Evolutionary conservation across 2,113 vertebrate genomes (phyloP).

Genomic region (Trematocara variabile): DNA sequence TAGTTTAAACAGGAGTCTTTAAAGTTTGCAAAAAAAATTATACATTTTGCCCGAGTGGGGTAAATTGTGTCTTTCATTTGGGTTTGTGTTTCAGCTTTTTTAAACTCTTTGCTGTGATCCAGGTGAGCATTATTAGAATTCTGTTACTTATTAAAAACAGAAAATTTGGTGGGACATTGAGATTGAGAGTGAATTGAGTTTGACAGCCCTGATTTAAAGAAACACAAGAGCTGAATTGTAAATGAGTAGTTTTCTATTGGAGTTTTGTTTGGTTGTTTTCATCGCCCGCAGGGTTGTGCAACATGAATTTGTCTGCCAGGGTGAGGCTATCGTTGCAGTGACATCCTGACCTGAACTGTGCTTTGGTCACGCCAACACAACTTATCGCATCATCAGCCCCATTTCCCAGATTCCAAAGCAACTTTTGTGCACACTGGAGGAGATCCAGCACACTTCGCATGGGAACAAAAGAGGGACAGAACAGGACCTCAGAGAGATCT

Average conservation of each 20-base stretch:
- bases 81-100: background rate
- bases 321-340: background rate
- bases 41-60: rapidly evolving
- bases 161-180: rapidly evolving
- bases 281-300: background rate
- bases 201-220: background rate
- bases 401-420: background rate
- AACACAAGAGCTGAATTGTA: background rate
- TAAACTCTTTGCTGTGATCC: background rate
- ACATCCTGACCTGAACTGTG: background rate
- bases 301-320: background rate
- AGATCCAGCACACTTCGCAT: background rate
- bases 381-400: background rate
- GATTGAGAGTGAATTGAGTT: background rate
- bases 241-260: background rate
- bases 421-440: background rate
- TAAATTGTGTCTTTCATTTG: background rate
- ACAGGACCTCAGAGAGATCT: background rate
- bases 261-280: background rate
- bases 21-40: background rate
- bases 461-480: background rate
- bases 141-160: background rate
- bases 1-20: background rate
- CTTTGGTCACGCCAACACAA: background rate
- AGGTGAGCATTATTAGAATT: background rate